Evolutionary conservation across 2,888 invertebrate genomes (phyloP), one percentile per base, ranked within the genome.

Genomic region (Sipha maydis): DNA sequence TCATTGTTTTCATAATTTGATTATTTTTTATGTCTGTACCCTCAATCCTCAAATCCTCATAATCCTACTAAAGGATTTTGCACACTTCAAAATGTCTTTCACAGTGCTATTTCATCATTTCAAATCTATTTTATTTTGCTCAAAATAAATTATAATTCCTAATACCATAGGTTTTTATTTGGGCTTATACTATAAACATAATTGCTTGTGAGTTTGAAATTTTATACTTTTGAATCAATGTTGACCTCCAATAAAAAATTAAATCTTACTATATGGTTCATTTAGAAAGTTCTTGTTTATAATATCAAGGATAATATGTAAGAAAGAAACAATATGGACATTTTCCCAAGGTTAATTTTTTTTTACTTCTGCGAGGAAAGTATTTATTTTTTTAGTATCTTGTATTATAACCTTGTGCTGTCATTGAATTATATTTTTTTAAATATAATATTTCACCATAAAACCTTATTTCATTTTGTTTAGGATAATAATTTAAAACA

Each of bases 271-370:
- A 71, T 56, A 38, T 75, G 56, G 14, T 79, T 61, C 25, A 79
- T 11, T 61, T 21, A 31, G n/a, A 82, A 69, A 82, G 69, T 83
- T 34, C 34, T n/a, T 73, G 4, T 31, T 17, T 4, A 2, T 71
- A 56, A 4, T 54, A 73, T 73, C 83, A 83, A 83, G 75, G 83
- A 34, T 34, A 25, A 38, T 25, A 34, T n/a, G 25, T 28, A 83
- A n/a, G 56, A 75, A 56, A 83, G 34, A 21, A 75, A 83, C 28
- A 48, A 21, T 31, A 82, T 67, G 5, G 2, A 69, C 21, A 71
- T 56, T 34, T 56, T 9, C n/a, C 19, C 56, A 75, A 83, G 73
- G 73, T 75, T 48, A 48, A 34, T 48, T 38, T 75, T 21, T 73
- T 28, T 83, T 69, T 61, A 61, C 61, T 54, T 83, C 25, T 31